Base-by-base conservation (phyloP, 2,113 vertebrate species). In the Plecotus auritus region DNA sequence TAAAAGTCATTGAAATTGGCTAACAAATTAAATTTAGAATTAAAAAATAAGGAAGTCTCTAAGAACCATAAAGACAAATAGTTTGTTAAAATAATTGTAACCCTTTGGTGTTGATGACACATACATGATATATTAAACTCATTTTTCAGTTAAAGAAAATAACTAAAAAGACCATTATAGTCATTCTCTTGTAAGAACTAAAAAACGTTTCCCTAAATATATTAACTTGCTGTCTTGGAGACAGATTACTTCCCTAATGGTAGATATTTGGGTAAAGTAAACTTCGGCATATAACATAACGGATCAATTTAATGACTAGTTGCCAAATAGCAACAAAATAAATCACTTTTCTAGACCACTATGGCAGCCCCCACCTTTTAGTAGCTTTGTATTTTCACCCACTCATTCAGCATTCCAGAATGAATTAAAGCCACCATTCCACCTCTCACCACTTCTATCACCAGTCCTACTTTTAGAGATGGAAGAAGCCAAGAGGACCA, bases 131-230 rank as follows among this genome's bases (percentile, higher is more conserved):
- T 72, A 93, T 82, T 82, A 93, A 90, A 94, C 32, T 91, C 59
- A 95, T 90, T 96, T 92, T 88, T 91, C 88, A 91, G 77, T 85
- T 85, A 88, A 70, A 80, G 69, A 95, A 97, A 97, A 90, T 85
- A 96, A 88, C 73, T 88, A 51, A 96, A 87, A 77, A 64, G 67
- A 26, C 37, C 56, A 84, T 35, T 66, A 95, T 16, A 87, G 61
- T 45, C 12, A 6, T 84, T 94, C 45, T 70, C 64, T 51, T 35
- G 7, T 47, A 81, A 84, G 87, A 91, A 74, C 2, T 89, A 32
- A 91, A 92, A 96, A 90, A 59, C 1, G 5, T 87, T 87, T 85
- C 23, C 64, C 73, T 95, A 77, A 88, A 73, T 72, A 88, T 54
- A 89, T 74, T 72, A 88, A 94, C 73, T 81, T 70, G 78, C 78